Base-by-base conservation (phyloP, 2,797 vertebrate genomes). In the Amblyopsis hoosieri region DNA sequence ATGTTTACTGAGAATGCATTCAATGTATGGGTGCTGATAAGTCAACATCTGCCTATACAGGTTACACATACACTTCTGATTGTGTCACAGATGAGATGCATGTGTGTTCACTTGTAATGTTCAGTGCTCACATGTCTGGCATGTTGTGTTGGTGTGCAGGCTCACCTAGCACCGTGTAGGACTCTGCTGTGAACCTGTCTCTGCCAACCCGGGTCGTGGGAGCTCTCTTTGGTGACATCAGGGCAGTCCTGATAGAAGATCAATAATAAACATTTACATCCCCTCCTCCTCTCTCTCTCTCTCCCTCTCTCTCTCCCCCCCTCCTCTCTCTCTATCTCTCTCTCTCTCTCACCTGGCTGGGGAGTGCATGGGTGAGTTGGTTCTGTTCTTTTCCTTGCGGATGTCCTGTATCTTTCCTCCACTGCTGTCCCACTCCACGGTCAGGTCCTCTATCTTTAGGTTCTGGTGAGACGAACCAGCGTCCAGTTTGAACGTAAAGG, bases 141-240 rank as follows among this genome's bases (percentile, higher is more conserved):
- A 9, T n/a, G 4, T 10, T 31, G 2, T 15, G 29, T 45, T 13
- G 17, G 11, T 48, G 37, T 8, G 57, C n/a, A 0, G 29, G 62
- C 92, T 93, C 86, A 98, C 97, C 97, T 76, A 98, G 86, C 7
- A 98, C 96, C 0, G 97, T 98, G 92, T 98, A 98, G 75, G 97
- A 98, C 88, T 98, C 96, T 0, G 97, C 97, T 0, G 97, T 98
- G 67, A 98, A 98, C 19, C 96, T 87, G 74, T 98, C 97, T 48
- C 97, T 91, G 62, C 96, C 93, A 1, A 93, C 93, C 0, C 96
- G 94, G 15, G 93, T 83, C 0, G 93, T 92, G 0, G 94, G 89
- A 17, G 91, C 93, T 89, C 97, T 94, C 89, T 98, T 98, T 2
- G 97, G 97, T 0, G 97, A 98, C 82, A 95, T 95, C 79, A 93